Base-by-base conservation (phyloP, 2,113 vertebrate genomes). In the Eclectus roratus region DNA sequence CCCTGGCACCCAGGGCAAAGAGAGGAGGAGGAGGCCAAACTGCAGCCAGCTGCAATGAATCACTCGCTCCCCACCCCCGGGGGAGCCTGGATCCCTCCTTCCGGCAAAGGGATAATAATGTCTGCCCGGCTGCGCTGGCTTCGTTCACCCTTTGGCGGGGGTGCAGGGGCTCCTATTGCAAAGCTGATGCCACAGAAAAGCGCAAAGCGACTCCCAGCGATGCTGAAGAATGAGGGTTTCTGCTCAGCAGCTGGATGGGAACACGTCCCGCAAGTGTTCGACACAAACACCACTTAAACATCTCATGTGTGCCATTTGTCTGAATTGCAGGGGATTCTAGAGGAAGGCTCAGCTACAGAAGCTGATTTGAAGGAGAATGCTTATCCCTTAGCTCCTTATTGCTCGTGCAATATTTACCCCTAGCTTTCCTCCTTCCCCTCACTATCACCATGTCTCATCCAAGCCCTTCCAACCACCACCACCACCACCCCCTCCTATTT, bases 1-100 rank as follows among this genome's bases (percentile, higher is more conserved):
- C 96, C 80, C 96, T 96, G 97, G 97, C 96, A 97, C 93, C 82
- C 93, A 93, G 95, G 97, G 96, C 97, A 97, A 68, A 93, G 80
- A 78, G 92, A 94, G 91, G 91, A 95, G 82, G 43, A 52, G 49
- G 68, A 71, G 95, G 94, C 96, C 94, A 84, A 96, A 72, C 96
- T 96, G 86, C 90, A 96, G 96, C 88, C 96, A 97, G 96, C 95
- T 97, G 97, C 94, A 89, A 92, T 97, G 95, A 96, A 96, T 94
- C 93, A 92, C 86, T 64, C 8, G 8, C 68, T 69, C 29, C 65
- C 78, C 78, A 70, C 6, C 19, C 93, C 93, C 95, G 89, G 21
- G 92, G 91, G 95, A 94, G 91, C 86, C 39, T 65, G 73, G 87
- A 83, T 91, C 96, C 88, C 95, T 96, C 95, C 91, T 97, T 97